Percentiles rank a stretch among this genome's conserved stretches.
Evolutionary conservation across 2,797 vertebrate species (phyloP).

Genomic region (Heterohyrax brucei): DNA sequence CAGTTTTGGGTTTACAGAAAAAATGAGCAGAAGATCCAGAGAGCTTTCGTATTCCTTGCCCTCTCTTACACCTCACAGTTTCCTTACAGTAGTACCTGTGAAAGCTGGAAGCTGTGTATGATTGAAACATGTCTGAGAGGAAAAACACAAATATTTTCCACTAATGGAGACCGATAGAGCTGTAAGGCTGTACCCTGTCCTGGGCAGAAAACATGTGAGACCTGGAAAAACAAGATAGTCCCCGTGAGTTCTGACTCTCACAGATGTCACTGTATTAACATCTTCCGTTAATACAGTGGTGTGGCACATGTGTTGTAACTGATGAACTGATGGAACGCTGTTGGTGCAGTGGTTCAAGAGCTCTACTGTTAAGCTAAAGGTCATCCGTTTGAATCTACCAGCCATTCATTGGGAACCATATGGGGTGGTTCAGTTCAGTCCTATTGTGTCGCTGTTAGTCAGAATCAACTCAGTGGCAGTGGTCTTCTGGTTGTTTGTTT

Average conservation of each 20-base stretch:
- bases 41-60: too few relatives aligned
- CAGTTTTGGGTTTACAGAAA: neutral
- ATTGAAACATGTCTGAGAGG: neutral
- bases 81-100: neutral
- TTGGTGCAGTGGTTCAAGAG: too few relatives aligned
- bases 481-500: too few relatives aligned
- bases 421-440: too few relatives aligned
- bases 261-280: neutral
- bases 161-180: too few relatives aligned
- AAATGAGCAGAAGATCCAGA: too few relatives aligned
- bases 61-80: neutral
- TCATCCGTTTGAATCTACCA: too few relatives aligned
- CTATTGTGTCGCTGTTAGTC: too few relatives aligned
- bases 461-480: too few relatives aligned
- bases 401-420: too few relatives aligned
- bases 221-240: too few relatives aligned
- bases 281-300: neutral
- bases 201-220: neutral
- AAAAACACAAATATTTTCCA: neutral
- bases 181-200: neutral
- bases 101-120: neutral
- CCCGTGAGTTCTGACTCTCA: neutral
- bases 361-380: too few relatives aligned
- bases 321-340: neutral
- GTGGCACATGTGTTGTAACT: neutral